phyloP scores from a whole-genome alignment of 2,888 invertebrate species.

The Nephrotoma flavescens region DNA sequence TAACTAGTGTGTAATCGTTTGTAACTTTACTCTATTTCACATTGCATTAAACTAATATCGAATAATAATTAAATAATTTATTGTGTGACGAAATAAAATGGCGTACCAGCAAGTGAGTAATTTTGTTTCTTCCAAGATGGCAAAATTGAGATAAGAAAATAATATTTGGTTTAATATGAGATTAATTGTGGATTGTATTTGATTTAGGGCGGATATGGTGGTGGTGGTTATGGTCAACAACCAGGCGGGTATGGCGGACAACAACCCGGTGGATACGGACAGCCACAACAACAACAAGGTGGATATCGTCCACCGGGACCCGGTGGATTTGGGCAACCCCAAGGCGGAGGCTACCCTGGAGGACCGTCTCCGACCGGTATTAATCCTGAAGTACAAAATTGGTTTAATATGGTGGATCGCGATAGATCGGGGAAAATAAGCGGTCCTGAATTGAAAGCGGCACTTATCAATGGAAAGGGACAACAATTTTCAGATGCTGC shows the following conservation, averaged over 20 bases:
- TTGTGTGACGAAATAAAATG: not conserved
- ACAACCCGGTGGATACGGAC: not conserved
- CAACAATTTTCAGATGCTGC: conserved; percentile 68
- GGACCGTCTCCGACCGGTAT: conserved; percentile 35
- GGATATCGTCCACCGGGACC: not conserved
- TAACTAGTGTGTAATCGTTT: not conserved
- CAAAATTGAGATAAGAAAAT: not conserved
- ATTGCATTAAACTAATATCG: not conserved
- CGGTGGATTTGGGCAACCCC: conserved; percentile 9
- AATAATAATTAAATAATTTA: not conserved
- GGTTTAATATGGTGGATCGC: conserved; percentile 72
- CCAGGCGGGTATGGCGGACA: not conserved
- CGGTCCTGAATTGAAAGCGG: conserved; percentile 58
- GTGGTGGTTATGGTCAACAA: not conserved
- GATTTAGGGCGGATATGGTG: not conserved
- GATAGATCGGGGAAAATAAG: conserved; percentile 74
- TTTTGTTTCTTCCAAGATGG: not conserved
- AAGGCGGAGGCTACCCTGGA: conserved; percentile 15
- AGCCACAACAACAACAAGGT: not conserved
- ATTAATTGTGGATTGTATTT: not conserved
- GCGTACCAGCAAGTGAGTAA: not conserved
- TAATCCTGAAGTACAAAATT: conserved; percentile 62
- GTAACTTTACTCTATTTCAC: not conserved
- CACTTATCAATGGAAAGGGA: conserved; percentile 74
- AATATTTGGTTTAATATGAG: not conserved